These are phyloP conservation scores for Nomada hirtipes DNA, from an alignment of 2,888 invertebrate species.

Conservation along the genomic window DNA sequence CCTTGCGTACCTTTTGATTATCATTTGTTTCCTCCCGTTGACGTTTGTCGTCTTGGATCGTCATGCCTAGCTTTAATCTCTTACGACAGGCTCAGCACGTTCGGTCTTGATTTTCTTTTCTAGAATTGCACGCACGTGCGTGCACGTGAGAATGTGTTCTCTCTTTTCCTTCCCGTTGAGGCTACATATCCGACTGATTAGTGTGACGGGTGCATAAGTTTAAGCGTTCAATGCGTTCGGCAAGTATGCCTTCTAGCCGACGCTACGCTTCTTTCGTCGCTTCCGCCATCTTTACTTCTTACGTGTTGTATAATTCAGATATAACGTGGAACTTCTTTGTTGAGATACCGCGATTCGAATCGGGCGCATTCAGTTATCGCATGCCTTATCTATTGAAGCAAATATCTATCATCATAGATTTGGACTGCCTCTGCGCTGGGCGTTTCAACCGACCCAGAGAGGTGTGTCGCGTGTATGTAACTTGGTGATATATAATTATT, in stretches of 20 bases:
- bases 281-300: constrained; percentile 41
- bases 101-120: not conserved
- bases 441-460: constrained; percentile 36
- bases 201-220: not conserved
- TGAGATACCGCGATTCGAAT: constrained; percentile 43
- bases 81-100: not conserved
- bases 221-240: not conserved
- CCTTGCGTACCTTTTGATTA: constrained; percentile 59
- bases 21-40: constrained; percentile 58
- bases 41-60: constrained; percentile 50
- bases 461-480: constrained; percentile 18
- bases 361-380: constrained; percentile 57
- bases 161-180: not conserved
- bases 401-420: constrained; percentile 57
- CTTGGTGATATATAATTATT: not conserved
- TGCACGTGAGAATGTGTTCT: not conserved
- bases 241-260: not conserved
- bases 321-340: constrained; percentile 33
- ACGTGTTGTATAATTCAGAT: constrained; percentile 22
- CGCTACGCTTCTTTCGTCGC: not conserved
- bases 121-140: too few relatives aligned
- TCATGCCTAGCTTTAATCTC: constrained; percentile 40
- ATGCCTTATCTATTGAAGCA: constrained; percentile 61
- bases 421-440: constrained; percentile 40
- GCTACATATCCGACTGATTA: too few relatives aligned